A percentile compares a stretch with the other conserved stretches of the same genome.
These are phyloP conservation scores for Columba guinea DNA, from an alignment of 2,797 vertebrate genomes.

Conservation along the genomic window DNA sequence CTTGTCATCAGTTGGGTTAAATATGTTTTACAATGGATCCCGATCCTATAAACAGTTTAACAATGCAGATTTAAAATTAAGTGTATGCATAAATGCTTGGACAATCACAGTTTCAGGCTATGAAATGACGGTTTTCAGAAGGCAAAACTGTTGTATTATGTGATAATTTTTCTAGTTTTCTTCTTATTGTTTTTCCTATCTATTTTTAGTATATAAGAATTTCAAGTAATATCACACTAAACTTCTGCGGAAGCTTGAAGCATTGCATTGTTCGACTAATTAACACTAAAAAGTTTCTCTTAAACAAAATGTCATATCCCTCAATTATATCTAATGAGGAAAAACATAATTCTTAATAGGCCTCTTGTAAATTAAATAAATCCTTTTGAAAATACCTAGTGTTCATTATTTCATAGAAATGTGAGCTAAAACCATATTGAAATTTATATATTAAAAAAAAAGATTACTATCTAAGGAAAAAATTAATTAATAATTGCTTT, in stretches of 20 bases:
- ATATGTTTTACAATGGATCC: neutral
- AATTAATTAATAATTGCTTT: neutral
- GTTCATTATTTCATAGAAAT: slow-evolving; percentile 57
- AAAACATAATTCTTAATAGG: slow-evolving; percentile 55
- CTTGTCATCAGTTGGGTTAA: slow-evolving; percentile 18
- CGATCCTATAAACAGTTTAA: neutral
- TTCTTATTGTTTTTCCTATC: neutral
- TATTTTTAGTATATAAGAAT: slow-evolving; percentile 4
- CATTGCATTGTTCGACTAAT: slow-evolving; percentile 64
- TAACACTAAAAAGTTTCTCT: slow-evolving; percentile 55
- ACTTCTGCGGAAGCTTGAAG: neutral
- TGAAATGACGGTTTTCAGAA: neutral
- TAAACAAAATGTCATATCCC: slow-evolving; percentile 66
- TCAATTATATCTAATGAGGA: slow-evolving; percentile 66
- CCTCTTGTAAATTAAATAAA: slow-evolving; percentile 65
- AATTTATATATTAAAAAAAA: slow-evolving; percentile 15
- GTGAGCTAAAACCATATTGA: slow-evolving; percentile 35
- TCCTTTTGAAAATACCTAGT: slow-evolving; percentile 35
- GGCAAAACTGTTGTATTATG: neutral
- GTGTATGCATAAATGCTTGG: neutral
- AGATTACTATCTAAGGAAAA: neutral
- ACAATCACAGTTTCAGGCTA: neutral
- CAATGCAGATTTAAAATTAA: neutral
- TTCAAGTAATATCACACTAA: neutral
- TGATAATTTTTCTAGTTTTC: neutral